Evolutionary conservation across 2,888 invertebrate genomes (phyloP), one percentile per base, ranked within the genome.

Genomic region (Eremobia ochroleuca): DNA sequence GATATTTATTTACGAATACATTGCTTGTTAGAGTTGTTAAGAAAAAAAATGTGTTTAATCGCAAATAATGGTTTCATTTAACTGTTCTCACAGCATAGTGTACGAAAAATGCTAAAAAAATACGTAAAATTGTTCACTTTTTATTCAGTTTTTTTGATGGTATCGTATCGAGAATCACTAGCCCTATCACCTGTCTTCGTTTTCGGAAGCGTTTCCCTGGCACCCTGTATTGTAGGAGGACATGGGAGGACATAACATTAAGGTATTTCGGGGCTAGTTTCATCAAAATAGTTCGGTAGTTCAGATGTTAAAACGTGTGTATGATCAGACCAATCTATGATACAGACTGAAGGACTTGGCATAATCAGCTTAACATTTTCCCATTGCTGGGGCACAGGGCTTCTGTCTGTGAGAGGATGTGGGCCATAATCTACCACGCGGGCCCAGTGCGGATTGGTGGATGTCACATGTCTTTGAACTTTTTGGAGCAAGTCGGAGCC

Each of bases 221-320:
- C n/a, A n/a, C n/a, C n/a, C n/a, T 73, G 43, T 73, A 73, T 73
- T 73, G 31, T 55, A n/a, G 73, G 73, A 40, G 73, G 73, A 55
- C 18, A 40, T 55, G 21, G 73, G 73, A 40, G 73, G 73, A 55
- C 18, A 40, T 31, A 52, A 40, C 72, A 25, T 73, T n/a, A 73
- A 55, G 73, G 73, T 73, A 55, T 46, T 67, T 34, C 15, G n/a
- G 9, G 67, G 21, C 8, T 46, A 13, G 1, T 13, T 2, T 34
- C 2, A 34, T 21, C 11, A 25, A 5, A 67, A 55, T 34, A 31
- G 21, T 49, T 66, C 21, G 13, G 66, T 28, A 28, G 43, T 43
- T 43, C 8, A 43, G 28, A 43, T 65, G 6, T 28, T 40, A 65
- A 40, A 65, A 65, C 64, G 18, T 18, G 64, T 18, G 2, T 6